Conservation (phyloP, 2,797 vertebrate species). For the Monodelphis domestica region DNA sequence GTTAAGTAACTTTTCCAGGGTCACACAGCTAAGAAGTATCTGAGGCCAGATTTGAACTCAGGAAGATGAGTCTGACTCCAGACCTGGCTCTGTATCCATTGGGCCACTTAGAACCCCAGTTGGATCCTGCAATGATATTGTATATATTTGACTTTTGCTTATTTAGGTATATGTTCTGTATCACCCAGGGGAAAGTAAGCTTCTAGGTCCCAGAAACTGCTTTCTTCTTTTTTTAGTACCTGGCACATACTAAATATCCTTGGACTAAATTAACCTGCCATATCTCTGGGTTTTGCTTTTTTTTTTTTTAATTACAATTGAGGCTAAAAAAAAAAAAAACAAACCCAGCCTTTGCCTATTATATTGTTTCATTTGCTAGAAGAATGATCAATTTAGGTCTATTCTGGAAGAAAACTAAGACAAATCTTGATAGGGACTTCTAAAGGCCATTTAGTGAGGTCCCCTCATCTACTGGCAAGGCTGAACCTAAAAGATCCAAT, state of each 20-base stretch:
- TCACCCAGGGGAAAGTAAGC: not conserved
- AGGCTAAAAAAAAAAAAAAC: constrained; percentile 39
- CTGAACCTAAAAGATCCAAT: constrained; percentile 8
- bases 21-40: no score
- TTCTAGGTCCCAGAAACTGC: not conserved
- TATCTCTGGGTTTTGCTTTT: constrained; percentile 6
- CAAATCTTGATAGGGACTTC: constrained; percentile 29
- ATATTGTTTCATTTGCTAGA: not conserved
- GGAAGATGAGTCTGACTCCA: no score
- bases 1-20: no score
- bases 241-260: not conserved
- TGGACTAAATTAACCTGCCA: not conserved
- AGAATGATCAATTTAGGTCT: constrained; percentile 35
- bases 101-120: no score
- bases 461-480: constrained; percentile 17
- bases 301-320: constrained; percentile 4
- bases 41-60: no score
- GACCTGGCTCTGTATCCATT: no score
- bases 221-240: not conserved
- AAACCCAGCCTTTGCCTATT: not conserved
- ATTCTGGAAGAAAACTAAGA: constrained; percentile 31
- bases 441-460: not conserved
- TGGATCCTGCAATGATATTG: no score
- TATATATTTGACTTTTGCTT: not conserved
- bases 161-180: not conserved